Percentiles rank a stretch among this genome's conserved stretches.
These are phyloP conservation scores for Xenentodon cancila DNA, from an alignment of 2,797 vertebrate genomes.

Conservation along the genomic window DNA sequence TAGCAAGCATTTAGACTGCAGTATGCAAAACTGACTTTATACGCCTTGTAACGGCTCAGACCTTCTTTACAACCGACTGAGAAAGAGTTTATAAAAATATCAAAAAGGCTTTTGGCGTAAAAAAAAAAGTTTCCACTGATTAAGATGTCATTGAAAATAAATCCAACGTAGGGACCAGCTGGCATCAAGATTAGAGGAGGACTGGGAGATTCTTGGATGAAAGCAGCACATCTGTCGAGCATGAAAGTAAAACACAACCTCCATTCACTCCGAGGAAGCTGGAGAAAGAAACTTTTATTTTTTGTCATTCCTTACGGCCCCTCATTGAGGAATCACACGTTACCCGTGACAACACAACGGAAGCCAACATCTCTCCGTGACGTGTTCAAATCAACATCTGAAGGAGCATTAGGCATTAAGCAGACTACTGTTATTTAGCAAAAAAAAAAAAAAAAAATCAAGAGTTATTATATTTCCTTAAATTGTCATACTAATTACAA, in stretches of 20 bases:
- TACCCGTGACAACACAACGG: not conserved
- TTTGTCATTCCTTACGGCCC: not conserved
- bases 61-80: too few relatives aligned
- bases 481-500: too few relatives aligned
- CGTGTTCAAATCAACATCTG: conserved; percentile 14
- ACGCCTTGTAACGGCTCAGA: not conserved
- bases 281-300: too few relatives aligned
- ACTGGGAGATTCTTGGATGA: conserved; percentile 5
- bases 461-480: too few relatives aligned
- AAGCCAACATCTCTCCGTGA: not conserved
- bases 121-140: not conserved
- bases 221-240: conserved; percentile 7
- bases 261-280: not conserved
- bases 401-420: not conserved
- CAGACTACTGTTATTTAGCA: not conserved
- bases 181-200: not conserved
- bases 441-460: too few relatives aligned
- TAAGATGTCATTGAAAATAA: not conserved
- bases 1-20: too few relatives aligned
- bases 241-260: conserved; percentile 10
- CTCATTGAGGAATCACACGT: not conserved
- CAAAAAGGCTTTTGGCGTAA: not conserved
- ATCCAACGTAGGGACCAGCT: not conserved
- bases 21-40: not conserved
- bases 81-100: not conserved